phyloP scores from a whole-genome alignment of 2,888 invertebrate genomes.

The Heliconius hortense region DNA sequence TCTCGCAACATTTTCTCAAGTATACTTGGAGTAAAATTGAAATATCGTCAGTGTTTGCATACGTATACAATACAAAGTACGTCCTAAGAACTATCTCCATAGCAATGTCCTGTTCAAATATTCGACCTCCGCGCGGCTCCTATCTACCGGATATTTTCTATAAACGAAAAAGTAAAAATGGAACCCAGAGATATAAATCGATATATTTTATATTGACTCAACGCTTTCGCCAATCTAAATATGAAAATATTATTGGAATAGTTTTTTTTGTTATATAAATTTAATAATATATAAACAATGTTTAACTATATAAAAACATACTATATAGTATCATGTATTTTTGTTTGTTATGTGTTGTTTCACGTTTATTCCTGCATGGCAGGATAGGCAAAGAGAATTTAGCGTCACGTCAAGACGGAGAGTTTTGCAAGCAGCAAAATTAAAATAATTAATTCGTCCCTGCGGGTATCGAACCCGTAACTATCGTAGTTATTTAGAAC shows the following conservation, averaged over 20 bases:
- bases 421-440: not conserved
- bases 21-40: constrained; percentile 44
- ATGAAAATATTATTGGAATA: constrained; percentile 10
- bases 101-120: constrained; percentile 47
- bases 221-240: constrained; percentile 15
- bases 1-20: constrained; percentile 35
- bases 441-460: not conserved
- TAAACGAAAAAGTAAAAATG: constrained; percentile 32
- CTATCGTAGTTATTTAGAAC: not conserved
- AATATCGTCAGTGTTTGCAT: constrained; percentile 47
- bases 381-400: not conserved
- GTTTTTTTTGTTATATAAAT: not conserved
- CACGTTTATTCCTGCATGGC: too few species aligned
- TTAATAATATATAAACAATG: not conserved
- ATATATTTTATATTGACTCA: constrained; percentile 29
- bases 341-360: not conserved
- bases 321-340: too few species aligned
- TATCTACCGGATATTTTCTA: constrained; percentile 40
- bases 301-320: not conserved
- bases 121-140: constrained; percentile 38
- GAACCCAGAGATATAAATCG: constrained; percentile 35
- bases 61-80: constrained; percentile 44
- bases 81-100: constrained; percentile 42
- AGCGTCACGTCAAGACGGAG: not conserved
- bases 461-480: not conserved